Percentiles rank a stretch among this genome's conserved stretches.
These are phyloP conservation scores for Orthosia gothica DNA, from an alignment of 2,888 invertebrate genomes.

Conservation along the genomic window DNA sequence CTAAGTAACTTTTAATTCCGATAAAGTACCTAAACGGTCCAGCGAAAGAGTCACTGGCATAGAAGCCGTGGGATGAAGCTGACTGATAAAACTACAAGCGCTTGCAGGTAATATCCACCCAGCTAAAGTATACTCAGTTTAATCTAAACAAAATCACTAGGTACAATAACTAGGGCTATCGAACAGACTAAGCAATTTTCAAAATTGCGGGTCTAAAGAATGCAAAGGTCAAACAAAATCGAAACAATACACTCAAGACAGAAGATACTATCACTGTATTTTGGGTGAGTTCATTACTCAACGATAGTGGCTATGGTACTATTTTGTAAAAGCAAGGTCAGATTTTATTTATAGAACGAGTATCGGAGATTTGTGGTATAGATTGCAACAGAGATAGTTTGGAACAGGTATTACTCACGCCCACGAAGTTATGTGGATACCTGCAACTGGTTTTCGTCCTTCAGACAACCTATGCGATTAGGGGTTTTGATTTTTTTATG, in stretches of 20 bases:
- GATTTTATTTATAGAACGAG: constrained; percentile 20
- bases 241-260: constrained; percentile 4
- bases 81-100: too few relatives aligned
- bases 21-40: too few relatives aligned
- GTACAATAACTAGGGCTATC: too few relatives aligned
- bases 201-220: not conserved
- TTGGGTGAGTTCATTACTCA: constrained; percentile 20
- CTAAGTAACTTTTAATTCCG: too few relatives aligned
- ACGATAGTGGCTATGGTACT: not conserved
- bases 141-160: too few relatives aligned
- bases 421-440: constrained; percentile 3
- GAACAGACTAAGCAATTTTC: too few relatives aligned
- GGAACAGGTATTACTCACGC: not conserved
- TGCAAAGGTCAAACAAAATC: constrained; percentile 13
- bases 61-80: too few relatives aligned
- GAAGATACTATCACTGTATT: constrained; percentile 11
- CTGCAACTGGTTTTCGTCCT: not conserved
- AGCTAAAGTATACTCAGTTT: too few relatives aligned
- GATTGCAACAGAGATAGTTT: constrained; percentile 29
- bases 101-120: too few relatives aligned
- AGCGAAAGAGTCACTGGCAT: too few relatives aligned
- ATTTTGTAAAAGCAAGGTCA: constrained; percentile 38
- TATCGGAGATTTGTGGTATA: not conserved
- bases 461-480: not conserved
- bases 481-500: too few relatives aligned